Evolutionary conservation across 2,888 invertebrate genomes (phyloP).

Genomic region (Drosophila lacicola): DNA sequence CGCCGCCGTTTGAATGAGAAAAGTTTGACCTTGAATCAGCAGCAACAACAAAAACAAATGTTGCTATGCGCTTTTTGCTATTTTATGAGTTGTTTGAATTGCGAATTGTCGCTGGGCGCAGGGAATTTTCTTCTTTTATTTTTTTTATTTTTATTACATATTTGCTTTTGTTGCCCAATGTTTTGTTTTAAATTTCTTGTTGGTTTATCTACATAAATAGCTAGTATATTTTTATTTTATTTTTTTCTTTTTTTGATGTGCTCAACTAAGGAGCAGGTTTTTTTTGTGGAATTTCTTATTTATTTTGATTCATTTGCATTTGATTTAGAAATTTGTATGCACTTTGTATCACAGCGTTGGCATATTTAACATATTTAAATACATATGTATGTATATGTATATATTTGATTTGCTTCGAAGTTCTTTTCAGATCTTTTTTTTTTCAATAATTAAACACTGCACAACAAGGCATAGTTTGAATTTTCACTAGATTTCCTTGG

Average conservation of each 20-base stretch:
- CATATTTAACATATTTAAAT: slow-evolving; percentile 27
- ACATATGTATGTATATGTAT: slow-evolving; percentile 13
- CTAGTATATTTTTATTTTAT: slow-evolving; percentile 11
- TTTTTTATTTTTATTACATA: background rate
- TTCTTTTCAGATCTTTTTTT: slow-evolving; percentile 8
- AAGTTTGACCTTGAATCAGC: slow-evolving; percentile 84
- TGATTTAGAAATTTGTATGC: slow-evolving; percentile 11
- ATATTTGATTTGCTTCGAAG: slow-evolving; percentile 5
- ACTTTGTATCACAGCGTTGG: slow-evolving; percentile 31
- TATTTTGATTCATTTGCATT: background rate
- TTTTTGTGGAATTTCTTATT: slow-evolving; percentile 5
- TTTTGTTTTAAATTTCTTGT: slow-evolving; percentile 27
- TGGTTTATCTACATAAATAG: slow-evolving; percentile 17
- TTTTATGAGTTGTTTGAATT: slow-evolving; percentile 26
- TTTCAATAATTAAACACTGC: slow-evolving; percentile 23
- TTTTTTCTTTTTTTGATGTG: slow-evolving; percentile 14
- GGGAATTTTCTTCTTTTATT: background rate
- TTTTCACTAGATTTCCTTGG: slow-evolving; percentile 31
- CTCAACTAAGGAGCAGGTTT: slow-evolving; percentile 22
- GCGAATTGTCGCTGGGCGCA: slow-evolving; percentile 27
- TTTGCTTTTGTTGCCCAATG: slow-evolving; percentile 10
- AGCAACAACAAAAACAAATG: slow-evolving; percentile 44
- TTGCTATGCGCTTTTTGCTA: slow-evolving; percentile 75
- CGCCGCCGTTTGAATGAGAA: slow-evolving; percentile 64
- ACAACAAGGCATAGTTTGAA: slow-evolving; percentile 25